These are phyloP conservation scores for Eulithis prunata DNA, from an alignment of 2,888 invertebrate genomes.

Conservation along the genomic window DNA sequence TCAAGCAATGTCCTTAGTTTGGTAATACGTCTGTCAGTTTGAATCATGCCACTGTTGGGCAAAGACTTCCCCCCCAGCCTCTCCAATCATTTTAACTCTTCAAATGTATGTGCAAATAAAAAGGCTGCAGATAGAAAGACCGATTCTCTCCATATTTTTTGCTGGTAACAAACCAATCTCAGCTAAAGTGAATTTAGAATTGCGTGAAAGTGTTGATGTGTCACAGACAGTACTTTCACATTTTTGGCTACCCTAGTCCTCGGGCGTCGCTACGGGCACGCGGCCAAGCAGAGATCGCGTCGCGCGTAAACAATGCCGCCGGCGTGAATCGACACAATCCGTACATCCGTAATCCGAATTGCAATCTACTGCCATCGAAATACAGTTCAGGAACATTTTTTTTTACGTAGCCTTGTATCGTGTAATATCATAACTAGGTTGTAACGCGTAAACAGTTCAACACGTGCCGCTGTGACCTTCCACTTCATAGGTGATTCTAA, in stretches of 20 bases:
- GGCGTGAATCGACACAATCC: constrained; percentile 4
- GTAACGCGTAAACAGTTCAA: constrained; percentile 2
- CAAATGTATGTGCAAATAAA: neutral
- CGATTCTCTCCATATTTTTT: neutral
- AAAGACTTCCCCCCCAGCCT: neutral
- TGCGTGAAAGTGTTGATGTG: neutral
- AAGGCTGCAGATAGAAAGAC: neutral
- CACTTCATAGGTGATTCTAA: constrained; percentile 6
- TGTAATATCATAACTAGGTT: constrained; percentile 6
- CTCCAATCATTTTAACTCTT: neutral
- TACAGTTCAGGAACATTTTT: constrained; percentile 12
- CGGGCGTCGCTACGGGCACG: constrained; percentile 52
- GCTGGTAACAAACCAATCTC: neutral
- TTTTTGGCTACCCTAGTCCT: constrained; percentile 18
- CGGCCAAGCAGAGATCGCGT: constrained; percentile 48
- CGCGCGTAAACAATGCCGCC: constrained; percentile 53
- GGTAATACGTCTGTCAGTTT: neutral
- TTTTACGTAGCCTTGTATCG: constrained; percentile 5
- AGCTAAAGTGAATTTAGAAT: neutral
- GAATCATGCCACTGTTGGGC: neutral
- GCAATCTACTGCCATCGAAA: constrained; percentile 16
- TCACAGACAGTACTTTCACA: constrained; percentile 3
- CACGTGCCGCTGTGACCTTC: constrained; percentile 15
- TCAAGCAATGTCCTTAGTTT: neutral
- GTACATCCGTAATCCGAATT: constrained; percentile 13